These are phyloP conservation scores for Malurus alboscapulatus DNA, from an alignment of 2,113 vertebrate species.

Conservation along the genomic window DNA sequence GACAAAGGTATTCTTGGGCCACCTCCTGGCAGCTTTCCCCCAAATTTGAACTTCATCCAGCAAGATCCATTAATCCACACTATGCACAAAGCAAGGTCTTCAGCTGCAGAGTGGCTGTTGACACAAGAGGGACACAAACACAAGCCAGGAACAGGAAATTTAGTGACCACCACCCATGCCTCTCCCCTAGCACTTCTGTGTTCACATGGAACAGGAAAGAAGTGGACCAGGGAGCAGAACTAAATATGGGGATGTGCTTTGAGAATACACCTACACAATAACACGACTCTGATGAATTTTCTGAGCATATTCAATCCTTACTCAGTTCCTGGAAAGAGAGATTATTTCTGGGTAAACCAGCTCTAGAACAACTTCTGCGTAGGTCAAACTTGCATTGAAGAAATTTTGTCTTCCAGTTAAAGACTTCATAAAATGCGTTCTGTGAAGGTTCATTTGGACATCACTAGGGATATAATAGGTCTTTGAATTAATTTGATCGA, in stretches of 20 bases:
- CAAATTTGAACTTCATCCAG: not conserved
- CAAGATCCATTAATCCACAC: not conserved
- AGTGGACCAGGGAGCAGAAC: not conserved
- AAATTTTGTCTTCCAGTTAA: not conserved
- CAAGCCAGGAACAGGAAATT: not conserved
- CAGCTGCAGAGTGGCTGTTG: not conserved
- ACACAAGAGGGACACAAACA: not conserved
- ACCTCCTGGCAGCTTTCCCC: not conserved
- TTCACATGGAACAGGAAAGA: not conserved
- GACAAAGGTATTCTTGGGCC: not conserved
- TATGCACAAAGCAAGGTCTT: not conserved
- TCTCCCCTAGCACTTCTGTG: not conserved
- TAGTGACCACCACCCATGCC: not conserved
- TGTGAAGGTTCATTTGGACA: not conserved
- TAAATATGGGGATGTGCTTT: not conserved
- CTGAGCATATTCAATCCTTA: not conserved
- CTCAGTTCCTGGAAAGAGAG: not conserved
- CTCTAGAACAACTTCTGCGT: not conserved
- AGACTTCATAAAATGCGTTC: not conserved
- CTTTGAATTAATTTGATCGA: not conserved
- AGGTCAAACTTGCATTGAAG: not conserved
- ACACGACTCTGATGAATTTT: not conserved
- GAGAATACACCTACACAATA: not conserved
- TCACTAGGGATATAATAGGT: not conserved
- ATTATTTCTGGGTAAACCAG: not conserved